Base-by-base conservation (phyloP, 2,888 invertebrate genomes). In the Pyralis farinalis region DNA sequence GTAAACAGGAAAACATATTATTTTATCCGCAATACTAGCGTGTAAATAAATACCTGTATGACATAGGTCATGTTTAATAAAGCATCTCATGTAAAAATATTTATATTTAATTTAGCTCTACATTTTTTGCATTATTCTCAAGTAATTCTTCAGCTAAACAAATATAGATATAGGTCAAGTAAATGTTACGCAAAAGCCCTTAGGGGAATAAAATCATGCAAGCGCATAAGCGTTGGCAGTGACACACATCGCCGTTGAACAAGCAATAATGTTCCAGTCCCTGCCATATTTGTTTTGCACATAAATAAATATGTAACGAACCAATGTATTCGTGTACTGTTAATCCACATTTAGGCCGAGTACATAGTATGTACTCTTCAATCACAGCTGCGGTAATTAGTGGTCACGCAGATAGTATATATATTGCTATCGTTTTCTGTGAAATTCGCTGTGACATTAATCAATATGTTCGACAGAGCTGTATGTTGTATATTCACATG, bases 201-300 rank as follows among this genome's bases (percentile, higher is more conserved):
- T 58, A 66, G 69, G 71, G 70, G 63, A 68, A 65, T 73, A 62
- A 63, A 74, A 63, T 68, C 71, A 71, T 62, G 66, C 55, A 57
- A 68, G 75, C 70, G 68, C 54, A 63, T 76, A 74, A 79, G 81
- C 67, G 71, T 68, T 76, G 73, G 68, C 84, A 81, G 78, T 83
- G 82, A 81, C 79, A 80, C 63, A 78, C 68, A 75, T 82, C 62
- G 62, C 60, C 61, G 56, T 60, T 73, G 69, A 71, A 69, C 68
- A 65, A 74, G 68, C 68, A 71, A 74, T 76, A 73, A 75, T 67
- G 57, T 57, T 58, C 57, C 53, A 55, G 56, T 59, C 61, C 68
- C 67, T 64, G 59, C 63, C 63, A 58, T 61, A 54, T 71, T 71
- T 64, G 65, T 65, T 71, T 72, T 54, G 56, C 62, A 71, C 66